Base-by-base conservation (phyloP, 1,140 invertebrate species). In the Parapsyche elsis region DNA sequence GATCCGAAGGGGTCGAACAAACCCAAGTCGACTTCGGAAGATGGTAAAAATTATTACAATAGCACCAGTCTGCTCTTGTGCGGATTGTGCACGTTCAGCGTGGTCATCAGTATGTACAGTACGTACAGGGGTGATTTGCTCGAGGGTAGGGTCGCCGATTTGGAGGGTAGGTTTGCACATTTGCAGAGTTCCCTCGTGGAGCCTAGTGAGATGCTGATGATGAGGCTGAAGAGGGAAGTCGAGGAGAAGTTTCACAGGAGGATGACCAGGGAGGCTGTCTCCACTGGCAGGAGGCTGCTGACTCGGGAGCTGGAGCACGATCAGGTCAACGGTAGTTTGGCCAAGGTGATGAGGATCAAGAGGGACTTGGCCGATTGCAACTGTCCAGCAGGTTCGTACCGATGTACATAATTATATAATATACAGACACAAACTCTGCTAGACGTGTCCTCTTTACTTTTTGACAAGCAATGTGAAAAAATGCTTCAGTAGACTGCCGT, bases 81-180 rank as follows among this genome's bases (percentile, higher is more conserved):
- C 70, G 82, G 82, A 7, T 23, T 83, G 53, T 83, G 82, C 73
- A 79, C 80, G n/a, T 79, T 83, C 73, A 81, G 80, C 71, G 53
- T 83, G 71, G 59, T 78, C 5, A 71, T 83, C 16, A 81, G 80
- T 30, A 59, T 80, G 23, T 83, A 77, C 67, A 79, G 80, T 19
- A 79, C 80, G 74, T 83, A 83, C 24, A 79, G 77, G 57, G 82
- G 82, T 0, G 77, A 45, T 49, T 46, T 81, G 21, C 77, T 83
- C 14, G 82, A 83, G 70, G 82, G 77, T 19, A 83, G 73, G 70
- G 49, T 83, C 5, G 24, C 64, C 10, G 80, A 83, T 26, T 44
- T 83, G 73, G 79, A 83, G 57, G 59, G 19, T 12, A 81, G 77
- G 80, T 83, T 83, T 49, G 57, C 61, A 19, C 49, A 73, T 7